These are phyloP conservation scores for Chironomus tepperi DNA, from an alignment of 1,140 invertebrate species.

Conservation along the genomic window DNA sequence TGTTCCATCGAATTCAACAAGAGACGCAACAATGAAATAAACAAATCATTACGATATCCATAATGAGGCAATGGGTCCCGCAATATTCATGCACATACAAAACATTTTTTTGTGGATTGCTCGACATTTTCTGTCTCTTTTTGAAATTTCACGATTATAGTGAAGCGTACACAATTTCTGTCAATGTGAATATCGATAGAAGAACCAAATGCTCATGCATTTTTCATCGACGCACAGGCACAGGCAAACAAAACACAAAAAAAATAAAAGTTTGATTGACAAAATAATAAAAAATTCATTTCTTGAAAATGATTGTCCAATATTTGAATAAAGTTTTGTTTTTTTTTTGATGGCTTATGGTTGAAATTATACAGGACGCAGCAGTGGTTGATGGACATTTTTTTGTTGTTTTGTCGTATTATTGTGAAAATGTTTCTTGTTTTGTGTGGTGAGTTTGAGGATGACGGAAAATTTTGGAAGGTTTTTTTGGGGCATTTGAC, in stretches of 20 bases:
- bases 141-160: no score
- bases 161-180: neutral
- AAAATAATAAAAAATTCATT: constrained; percentile 3
- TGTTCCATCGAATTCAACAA: no score
- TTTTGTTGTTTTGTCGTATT: no score
- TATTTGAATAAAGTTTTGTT: neutral
- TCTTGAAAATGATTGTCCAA: neutral
- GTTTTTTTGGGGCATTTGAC: no score
- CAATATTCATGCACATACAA: no score
- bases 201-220: neutral
- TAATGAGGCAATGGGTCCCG: neutral
- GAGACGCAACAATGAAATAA: constrained; percentile 4
- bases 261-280: neutral
- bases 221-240: neutral
- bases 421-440: no score
- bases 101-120: no score
- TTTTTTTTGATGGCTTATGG: neutral
- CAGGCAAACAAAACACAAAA: neutral
- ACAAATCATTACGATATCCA: constrained; percentile 13
- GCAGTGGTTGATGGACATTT: no score
- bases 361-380: no score
- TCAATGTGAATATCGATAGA: neutral
- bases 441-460: no score
- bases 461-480: no score
- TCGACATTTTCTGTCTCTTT: no score